Percentiles rank a stretch among this genome's conserved stretches.
Evolutionary conservation across 2,113 vertebrate species (phyloP).

Genomic region (Xenopus tropicalis): UCB_Xtro_10.0 CM004450.2:98470001-98470500

Average conservation of each 20-base stretch:
- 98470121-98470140: too few species aligned
- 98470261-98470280: constrained; percentile 97
- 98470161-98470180: too few species aligned
- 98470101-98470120: too few species aligned
- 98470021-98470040: too few species aligned
- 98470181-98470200: too few species aligned
- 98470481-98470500: constrained; percentile 79
- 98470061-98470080: too few species aligned
- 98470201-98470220: neutral
- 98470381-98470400: constrained; percentile 95
- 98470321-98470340: constrained; percentile 83
- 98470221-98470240: neutral
- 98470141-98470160: too few species aligned
- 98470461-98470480: constrained; percentile 77
- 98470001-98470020: too few species aligned
- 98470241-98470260: constrained; percentile 76
- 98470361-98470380: constrained; percentile 89
- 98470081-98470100: too few species aligned
- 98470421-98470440: constrained; percentile 85
- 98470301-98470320: constrained; percentile 92
- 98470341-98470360: constrained; percentile 87
- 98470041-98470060: too few species aligned
- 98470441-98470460: constrained; percentile 89
- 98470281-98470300: constrained; percentile 93
- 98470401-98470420: constrained; percentile 89